Base-by-base conservation (phyloP, 1,140 invertebrate species). In the Drosophila melanica region DNA sequence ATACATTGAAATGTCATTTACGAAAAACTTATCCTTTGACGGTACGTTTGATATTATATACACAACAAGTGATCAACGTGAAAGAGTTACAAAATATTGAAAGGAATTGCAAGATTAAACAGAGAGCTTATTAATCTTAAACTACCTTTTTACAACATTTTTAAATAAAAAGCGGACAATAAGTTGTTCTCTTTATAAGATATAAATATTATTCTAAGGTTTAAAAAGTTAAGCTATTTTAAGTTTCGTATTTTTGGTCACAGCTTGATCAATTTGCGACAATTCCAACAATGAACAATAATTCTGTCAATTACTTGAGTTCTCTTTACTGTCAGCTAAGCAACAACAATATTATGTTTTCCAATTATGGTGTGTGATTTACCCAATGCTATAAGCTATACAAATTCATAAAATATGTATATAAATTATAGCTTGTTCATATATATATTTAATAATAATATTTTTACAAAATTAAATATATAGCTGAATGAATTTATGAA, bases 11-110 rank as follows among this genome's bases (percentile, higher is more conserved):
- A 90, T 90, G 85, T 39, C 70, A 16, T 51, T 73, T 39, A 54
- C 62, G 20, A 90, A 90, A 54, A 90, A 82, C 35, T 64, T 90
- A 72, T 90, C 86, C 62, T 80, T 90, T 18, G 86, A 90, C 55
- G 86, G 86, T 90, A 90, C 51, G 86, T 14, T 7, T 7, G 8
- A 67, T 14, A 18, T 1, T 39, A 7, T 18, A 2, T 35, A 0
- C 23, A 37, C 37, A 48, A 20, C 18, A 30, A 50, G 39, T 50
- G 59, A 5, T 16, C 2, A 4, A 16, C 16, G 5, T 27, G 8
- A n/a, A 16, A 14, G 23, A 65, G 14, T 14, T 37, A 10, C n/a
- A 16, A 6, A 18, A 55, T 23, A 37, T 4, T 58, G 14, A 30
- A 3, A 30, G 3, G 2, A 14, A 10, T 14, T 9, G 37, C 2